These are phyloP conservation scores for Fragum whitleyi DNA, from an alignment of 2,888 invertebrate genomes.

Conservation along the genomic window DNA sequence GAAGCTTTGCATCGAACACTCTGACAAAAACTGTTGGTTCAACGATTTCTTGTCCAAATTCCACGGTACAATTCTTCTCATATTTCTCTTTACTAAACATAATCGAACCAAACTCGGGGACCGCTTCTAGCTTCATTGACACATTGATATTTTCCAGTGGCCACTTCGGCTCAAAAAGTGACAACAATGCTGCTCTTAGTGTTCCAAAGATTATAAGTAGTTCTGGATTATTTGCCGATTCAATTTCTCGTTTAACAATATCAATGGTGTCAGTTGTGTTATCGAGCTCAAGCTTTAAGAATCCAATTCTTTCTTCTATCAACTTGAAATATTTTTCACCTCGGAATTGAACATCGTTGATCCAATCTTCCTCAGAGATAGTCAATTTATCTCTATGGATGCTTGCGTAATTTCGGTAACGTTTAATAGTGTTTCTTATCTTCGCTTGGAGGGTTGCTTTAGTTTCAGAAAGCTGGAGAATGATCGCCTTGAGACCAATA, in stretches of 20 bases:
- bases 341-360: conserved; percentile 18
- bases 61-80: conserved; percentile 45
- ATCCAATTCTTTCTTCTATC: conserved; percentile 56
- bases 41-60: conserved; percentile 43
- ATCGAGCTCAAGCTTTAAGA: conserved; percentile 33
- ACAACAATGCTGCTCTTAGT: conserved; percentile 48
- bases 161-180: conserved; percentile 48
- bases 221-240: conserved; percentile 42
- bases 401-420: conserved; percentile 36
- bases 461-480: conserved; percentile 41
- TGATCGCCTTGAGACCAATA: conserved; percentile 22
- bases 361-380: conserved; percentile 46
- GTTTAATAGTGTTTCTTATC: conserved; percentile 21
- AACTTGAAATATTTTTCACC: conserved; percentile 29
- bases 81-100: conserved; percentile 22
- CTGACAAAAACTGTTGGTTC: conserved; percentile 43
- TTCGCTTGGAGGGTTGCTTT: conserved; percentile 36
- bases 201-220: conserved; percentile 39
- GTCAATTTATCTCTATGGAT: conserved; percentile 43
- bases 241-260: conserved; percentile 30
- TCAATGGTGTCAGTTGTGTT: conserved; percentile 15
- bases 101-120: conserved; percentile 45
- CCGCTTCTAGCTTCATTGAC: conserved; percentile 30
- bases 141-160: conserved; percentile 44
- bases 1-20: conserved; percentile 49